Base-by-base conservation (phyloP, 2,888 invertebrate genomes). In the Macropis europaea region DNA sequence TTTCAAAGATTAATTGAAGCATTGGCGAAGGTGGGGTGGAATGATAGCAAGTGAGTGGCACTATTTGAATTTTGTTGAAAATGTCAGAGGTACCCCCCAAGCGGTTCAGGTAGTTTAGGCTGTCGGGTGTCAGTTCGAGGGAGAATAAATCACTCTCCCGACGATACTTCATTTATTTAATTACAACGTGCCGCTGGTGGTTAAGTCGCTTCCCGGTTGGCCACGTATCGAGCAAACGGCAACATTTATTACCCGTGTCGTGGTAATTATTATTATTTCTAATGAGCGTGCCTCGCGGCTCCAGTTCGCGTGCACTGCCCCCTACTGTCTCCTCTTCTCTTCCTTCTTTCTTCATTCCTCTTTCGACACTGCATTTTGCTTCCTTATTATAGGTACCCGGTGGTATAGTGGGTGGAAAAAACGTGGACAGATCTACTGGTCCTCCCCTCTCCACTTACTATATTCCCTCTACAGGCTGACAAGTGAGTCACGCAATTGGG, bases 201-300 rank as follows among this genome's bases (percentile, higher is more conserved):
- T 72, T 68, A 66, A 54, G 30, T 61, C 56, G 30, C 60, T 63
- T 50, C 36, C 52, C 61, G 15, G 66, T 73, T 66, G 61, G 28
- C 19, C 43, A 43, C 11, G 52, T 60, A 67, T 69, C 61, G 61
- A 36, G 36, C 47, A 61, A 43, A 52, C 60, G 34, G 68, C 57
- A 69, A 71, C 69, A 73, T 80, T 80, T 63, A 72, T 80, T 77
- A 77, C 42, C 53, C 48, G 11, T 34, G 61, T 73, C 45, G 63
- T 36, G n/a, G 68, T 73, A 78, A 78, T 81, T 81, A 81, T 77
- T 79, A 79, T 77, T 78, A 76, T 81, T 81, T 81, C 73, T 78
- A 81, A 81, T 81, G 73, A 81, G 73, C 62, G 56, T 78, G 72
- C 76, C 77, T 61, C 24, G 50, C 67, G 78, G 78, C 69, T 47